Percentiles rank a stretch among this genome's conserved stretches.
These are phyloP conservation scores for Bujurquina vittata DNA, from an alignment of 2,113 vertebrate species.

Conservation along the genomic window DNA sequence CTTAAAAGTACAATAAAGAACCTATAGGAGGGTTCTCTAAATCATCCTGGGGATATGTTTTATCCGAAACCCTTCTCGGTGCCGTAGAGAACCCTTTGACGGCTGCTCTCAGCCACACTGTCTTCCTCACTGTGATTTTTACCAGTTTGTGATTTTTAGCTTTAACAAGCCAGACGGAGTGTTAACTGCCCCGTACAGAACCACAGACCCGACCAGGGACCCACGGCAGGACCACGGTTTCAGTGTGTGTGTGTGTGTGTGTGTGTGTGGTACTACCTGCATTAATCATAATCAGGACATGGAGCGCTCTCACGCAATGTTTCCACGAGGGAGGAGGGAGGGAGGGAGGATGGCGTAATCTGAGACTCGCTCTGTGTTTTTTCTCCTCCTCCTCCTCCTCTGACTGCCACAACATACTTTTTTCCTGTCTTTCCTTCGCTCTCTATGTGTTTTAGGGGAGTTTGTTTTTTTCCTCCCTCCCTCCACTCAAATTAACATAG, in stretches of 20 bases:
- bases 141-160: constrained; percentile 42
- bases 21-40: background rate
- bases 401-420: constrained; percentile 74
- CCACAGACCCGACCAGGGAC: constrained; percentile 36
- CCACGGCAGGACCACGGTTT: constrained; percentile 55
- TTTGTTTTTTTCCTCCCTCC: constrained; percentile 66
- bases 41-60: background rate
- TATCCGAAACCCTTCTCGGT: background rate
- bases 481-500: constrained; percentile 79
- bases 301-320: constrained; percentile 81
- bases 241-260: constrained; percentile 54
- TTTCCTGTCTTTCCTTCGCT: constrained; percentile 69
- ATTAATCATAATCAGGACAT: constrained; percentile 82
- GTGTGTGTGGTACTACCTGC: constrained; percentile 76
- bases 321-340: constrained; percentile 78
- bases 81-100: background rate
- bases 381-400: constrained; percentile 46
- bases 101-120: background rate
- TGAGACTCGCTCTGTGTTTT: constrained; percentile 72
- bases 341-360: constrained; percentile 77
- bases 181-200: constrained; percentile 49
- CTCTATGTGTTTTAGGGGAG: constrained; percentile 57
- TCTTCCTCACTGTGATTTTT: background rate
- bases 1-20: background rate
- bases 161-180: constrained; percentile 35